Percentiles rank a stretch among this genome's conserved stretches.
Evolutionary conservation across 1,140 invertebrate genomes (phyloP).

Genomic region (Trichogramma pretiosum): DNA sequence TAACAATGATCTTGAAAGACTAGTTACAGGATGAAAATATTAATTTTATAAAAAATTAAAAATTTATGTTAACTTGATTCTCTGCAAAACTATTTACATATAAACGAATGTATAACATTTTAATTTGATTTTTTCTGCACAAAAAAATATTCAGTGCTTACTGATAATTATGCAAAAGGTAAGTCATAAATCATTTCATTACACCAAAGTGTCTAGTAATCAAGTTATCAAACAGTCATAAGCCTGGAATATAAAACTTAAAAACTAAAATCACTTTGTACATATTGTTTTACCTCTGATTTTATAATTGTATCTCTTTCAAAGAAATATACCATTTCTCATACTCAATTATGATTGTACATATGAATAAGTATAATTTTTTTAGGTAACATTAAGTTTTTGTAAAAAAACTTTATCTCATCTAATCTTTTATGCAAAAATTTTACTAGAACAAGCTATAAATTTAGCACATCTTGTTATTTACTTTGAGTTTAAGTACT

Average conservation of each 20-base stretch:
- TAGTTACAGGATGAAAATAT: conserved; percentile 10
- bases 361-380: too few species aligned
- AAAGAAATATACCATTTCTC: too few species aligned
- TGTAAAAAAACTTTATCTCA: neutral
- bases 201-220: too few species aligned
- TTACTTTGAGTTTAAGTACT: conserved; percentile 59
- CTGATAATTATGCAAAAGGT: too few species aligned
- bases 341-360: too few species aligned
- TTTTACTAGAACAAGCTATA: conserved; percentile 1
- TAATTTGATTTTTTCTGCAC: too few species aligned
- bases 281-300: conserved; percentile 3
- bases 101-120: too few species aligned
- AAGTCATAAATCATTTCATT: too few species aligned
- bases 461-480: conserved; percentile 10
- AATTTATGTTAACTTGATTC: conserved; percentile 1
- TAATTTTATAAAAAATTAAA: neutral
- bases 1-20: conserved; percentile 10
- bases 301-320: conserved; percentile 1
- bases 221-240: too few species aligned
- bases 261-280: too few species aligned
- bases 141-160: too few species aligned
- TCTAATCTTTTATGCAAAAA: conserved; percentile 14
- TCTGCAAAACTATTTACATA: neutral
- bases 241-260: too few species aligned
- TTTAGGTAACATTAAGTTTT: neutral